Conservation (phyloP, 2,797 vertebrate genomes). For the Notoglanidium macrostoma region DNA sequence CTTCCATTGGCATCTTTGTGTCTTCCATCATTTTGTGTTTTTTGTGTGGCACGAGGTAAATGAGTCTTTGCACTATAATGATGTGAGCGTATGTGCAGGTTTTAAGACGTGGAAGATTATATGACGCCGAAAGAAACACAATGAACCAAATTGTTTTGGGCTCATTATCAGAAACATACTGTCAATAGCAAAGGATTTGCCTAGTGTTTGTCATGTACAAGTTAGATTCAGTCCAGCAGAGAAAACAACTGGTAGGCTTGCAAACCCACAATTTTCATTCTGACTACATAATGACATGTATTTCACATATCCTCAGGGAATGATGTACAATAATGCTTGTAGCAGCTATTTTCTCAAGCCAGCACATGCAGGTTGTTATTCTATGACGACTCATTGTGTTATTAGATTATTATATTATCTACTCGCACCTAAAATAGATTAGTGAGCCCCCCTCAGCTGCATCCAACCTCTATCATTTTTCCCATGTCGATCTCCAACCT, state of each 20-base stretch:
- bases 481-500: background rate
- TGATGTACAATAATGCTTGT: background rate
- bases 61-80: background rate
- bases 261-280: background rate
- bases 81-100: background rate
- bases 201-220: background rate
- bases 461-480: background rate
- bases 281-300: conserved; percentile 4
- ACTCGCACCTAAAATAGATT: background rate
- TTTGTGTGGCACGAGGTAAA: background rate
- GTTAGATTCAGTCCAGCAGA: background rate
- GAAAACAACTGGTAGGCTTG: background rate
- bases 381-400: background rate
- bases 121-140: background rate
- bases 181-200: background rate
- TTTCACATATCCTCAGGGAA: background rate
- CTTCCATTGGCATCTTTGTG: background rate
- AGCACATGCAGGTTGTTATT: background rate
- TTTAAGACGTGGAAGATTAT: background rate
- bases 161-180: background rate
- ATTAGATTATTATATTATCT: background rate
- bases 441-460: background rate
- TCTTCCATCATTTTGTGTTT: background rate
- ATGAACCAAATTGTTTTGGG: background rate
- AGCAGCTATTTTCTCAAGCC: background rate